Evolutionary conservation across 1,140 invertebrate genomes (phyloP).

Genomic region (Aricia agestis): DNA sequence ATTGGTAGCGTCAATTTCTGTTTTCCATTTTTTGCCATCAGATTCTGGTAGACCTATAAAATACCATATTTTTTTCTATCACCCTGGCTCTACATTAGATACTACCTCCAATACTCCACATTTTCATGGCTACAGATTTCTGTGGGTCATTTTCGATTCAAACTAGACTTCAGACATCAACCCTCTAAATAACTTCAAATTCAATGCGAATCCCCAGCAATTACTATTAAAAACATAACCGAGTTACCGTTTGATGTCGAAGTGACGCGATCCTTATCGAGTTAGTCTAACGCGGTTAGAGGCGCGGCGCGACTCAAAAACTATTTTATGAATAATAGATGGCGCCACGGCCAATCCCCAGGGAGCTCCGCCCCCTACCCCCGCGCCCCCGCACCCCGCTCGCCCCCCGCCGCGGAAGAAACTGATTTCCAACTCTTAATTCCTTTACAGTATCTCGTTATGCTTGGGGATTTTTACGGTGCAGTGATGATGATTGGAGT

Average conservation of each 20-base stretch:
- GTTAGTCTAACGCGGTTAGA: slow-evolving; percentile 68
- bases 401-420: slow-evolving; percentile 54
- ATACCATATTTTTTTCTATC: no score
- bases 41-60: no score
- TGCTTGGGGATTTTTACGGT: no score
- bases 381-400: slow-evolving; percentile 46
- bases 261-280: slow-evolving; percentile 74
- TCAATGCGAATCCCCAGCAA: neutral
- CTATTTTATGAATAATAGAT: slow-evolving; percentile 76
- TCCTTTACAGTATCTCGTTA: slow-evolving; percentile 22
- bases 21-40: no score
- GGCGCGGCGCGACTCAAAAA: slow-evolving; percentile 71
- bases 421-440: slow-evolving; percentile 54
- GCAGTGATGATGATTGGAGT: no score
- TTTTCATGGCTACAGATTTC: no score
- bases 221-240: neutral
- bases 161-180: no score
- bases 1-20: no score
- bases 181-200: no score
- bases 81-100: no score
- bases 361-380: slow-evolving; percentile 54
- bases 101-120: no score
- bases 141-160: no score
- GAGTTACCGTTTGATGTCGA: slow-evolving; percentile 29
- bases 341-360: slow-evolving; percentile 69